Evolutionary conservation across 1,140 invertebrate species (phyloP).

Genomic region (Dolichoris vasculosae): DNA sequence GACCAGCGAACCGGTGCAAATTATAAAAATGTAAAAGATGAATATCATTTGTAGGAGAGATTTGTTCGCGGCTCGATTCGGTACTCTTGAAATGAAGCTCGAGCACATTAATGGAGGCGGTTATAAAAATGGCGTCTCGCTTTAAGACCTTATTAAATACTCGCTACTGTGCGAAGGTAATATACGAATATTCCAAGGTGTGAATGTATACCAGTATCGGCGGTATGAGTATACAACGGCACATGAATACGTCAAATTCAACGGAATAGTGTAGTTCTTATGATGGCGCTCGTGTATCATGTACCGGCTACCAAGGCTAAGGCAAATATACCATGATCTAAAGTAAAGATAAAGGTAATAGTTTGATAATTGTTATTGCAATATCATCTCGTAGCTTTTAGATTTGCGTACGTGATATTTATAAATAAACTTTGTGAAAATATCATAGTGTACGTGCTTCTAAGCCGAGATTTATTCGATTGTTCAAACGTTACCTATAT

Average conservation of each 20-base stretch:
- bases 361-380: background rate
- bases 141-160: background rate
- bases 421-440: background rate
- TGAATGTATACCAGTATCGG: background rate
- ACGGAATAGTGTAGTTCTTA: constrained; percentile 1
- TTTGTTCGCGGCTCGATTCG: too few species aligned
- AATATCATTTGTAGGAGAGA: too few species aligned
- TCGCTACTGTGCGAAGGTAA: background rate
- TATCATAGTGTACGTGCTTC: background rate
- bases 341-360: constrained; percentile 26
- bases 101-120: background rate
- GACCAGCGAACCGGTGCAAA: too few species aligned
- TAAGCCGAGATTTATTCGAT: background rate
- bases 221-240: constrained; percentile 37
- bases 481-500: background rate
- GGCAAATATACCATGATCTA: constrained; percentile 36
- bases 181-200: background rate
- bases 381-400: background rate
- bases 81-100: too few species aligned
- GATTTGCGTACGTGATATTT: background rate
- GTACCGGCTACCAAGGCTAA: constrained; percentile 39
- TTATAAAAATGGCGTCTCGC: background rate
- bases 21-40: too few species aligned
- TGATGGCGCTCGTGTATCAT: constrained; percentile 42
- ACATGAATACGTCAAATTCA: constrained; percentile 31